Percentiles rank a stretch among this genome's conserved stretches.
Conservation (phyloP, 2,888 invertebrate species). For the Megamerina dolium region DNA sequence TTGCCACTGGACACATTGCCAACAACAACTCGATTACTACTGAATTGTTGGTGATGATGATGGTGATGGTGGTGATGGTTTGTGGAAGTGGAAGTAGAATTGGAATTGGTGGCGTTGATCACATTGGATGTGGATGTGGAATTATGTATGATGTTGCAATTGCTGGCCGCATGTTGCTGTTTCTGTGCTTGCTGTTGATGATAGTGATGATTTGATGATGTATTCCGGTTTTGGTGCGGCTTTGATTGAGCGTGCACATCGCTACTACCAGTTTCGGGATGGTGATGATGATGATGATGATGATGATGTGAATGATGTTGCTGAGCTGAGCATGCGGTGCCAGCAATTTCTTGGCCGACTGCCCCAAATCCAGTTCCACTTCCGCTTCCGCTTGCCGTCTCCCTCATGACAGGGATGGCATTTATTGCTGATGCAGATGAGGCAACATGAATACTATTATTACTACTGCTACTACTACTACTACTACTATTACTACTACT, state of each 20-base stretch:
- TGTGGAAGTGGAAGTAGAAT: constrained; percentile 45
- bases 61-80: constrained; percentile 30
- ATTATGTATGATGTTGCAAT: constrained; percentile 20
- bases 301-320: constrained; percentile 15
- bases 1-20: constrained; percentile 15
- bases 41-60: constrained; percentile 18
- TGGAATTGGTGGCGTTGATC: constrained; percentile 41
- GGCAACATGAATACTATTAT: constrained; percentile 30
- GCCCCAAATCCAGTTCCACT: constrained; percentile 34
- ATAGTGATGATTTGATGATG: constrained; percentile 12
- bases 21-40: constrained; percentile 16
- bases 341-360: constrained; percentile 23
- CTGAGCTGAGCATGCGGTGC: constrained; percentile 22
- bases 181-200: constrained; percentile 12
- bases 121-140: constrained; percentile 32
- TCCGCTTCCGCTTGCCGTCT: constrained; percentile 35
- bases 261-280: too few species aligned
- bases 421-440: constrained; percentile 17
- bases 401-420: too few species aligned
- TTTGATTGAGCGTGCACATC: constrained; percentile 5
- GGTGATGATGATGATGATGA: constrained; percentile 22
- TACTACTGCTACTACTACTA: constrained; percentile 29
- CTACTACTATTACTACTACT: constrained; percentile 24
- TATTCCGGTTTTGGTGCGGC: constrained; percentile 16
- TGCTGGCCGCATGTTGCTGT: constrained; percentile 15